Percentiles rank a stretch among this genome's conserved stretches.
phyloP scores from a whole-genome alignment of 2,888 invertebrate species.

The Anodontia alba region DNA sequence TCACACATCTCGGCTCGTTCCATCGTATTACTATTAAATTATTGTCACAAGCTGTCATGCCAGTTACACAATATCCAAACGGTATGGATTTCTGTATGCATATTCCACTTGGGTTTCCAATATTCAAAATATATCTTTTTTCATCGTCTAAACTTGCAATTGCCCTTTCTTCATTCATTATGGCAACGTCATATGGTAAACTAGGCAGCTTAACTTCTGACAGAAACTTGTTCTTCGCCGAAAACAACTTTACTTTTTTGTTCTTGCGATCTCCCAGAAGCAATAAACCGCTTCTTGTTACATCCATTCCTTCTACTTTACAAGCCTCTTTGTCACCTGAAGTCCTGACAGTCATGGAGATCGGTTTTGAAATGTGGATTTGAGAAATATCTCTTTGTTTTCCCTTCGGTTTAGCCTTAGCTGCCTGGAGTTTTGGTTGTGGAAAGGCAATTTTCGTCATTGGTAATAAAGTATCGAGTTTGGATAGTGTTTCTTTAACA shows the following conservation, averaged over 20 bases:
- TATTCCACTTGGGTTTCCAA: background rate
- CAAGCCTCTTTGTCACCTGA: background rate
- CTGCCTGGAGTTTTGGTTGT: too few relatives aligned
- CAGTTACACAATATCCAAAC: background rate
- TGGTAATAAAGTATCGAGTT: background rate
- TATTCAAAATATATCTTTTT: background rate
- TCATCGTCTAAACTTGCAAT: background rate
- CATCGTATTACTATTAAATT: background rate
- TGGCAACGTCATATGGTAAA: background rate
- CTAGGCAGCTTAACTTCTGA: background rate
- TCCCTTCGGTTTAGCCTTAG: background rate
- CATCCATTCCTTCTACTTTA: background rate
- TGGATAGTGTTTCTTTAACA: background rate
- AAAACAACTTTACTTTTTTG: background rate
- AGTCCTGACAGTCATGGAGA: background rate
- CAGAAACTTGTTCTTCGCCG: background rate
- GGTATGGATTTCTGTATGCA: background rate
- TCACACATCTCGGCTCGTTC: conserved; percentile 8
- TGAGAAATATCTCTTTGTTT: too few relatives aligned
- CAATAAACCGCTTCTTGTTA: background rate
- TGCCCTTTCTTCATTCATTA: background rate
- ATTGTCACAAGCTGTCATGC: background rate
- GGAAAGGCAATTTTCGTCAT: background rate
- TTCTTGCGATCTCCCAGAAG: background rate
- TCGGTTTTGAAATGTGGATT: background rate